Evolutionary conservation across 2,888 invertebrate genomes (phyloP).

Genomic region (Cheilosia variabilis): DNA sequence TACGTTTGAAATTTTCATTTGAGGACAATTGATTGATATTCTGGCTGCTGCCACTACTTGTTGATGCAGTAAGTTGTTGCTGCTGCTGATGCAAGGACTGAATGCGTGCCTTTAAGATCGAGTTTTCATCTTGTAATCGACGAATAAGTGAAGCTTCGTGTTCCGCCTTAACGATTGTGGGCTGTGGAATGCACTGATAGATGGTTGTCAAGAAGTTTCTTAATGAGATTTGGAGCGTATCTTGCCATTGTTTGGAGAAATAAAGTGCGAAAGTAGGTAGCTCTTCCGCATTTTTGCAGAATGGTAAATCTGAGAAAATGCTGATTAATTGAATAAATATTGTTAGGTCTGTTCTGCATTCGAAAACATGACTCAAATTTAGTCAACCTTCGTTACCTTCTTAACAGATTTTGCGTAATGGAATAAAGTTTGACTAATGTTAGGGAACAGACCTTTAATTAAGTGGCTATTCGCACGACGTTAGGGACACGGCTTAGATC

Average conservation of each 20-base stretch:
- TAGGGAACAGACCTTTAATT: too few species aligned
- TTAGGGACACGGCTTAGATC: too few species aligned
- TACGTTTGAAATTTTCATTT: slow-evolving; percentile 76
- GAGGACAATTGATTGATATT: slow-evolving; percentile 66
- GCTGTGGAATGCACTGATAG: slow-evolving; percentile 93
- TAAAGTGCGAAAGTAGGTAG: slow-evolving; percentile 93
- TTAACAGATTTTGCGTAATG: too few species aligned
- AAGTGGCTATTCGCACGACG: too few species aligned
- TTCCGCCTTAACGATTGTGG: slow-evolving; percentile 93
- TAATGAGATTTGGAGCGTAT: slow-evolving; percentile 93
- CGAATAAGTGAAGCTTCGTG: slow-evolving; percentile 92
- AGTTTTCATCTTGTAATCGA: slow-evolving; percentile 93
- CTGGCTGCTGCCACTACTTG: slow-evolving; percentile 75
- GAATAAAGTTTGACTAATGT: too few species aligned
- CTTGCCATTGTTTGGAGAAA: slow-evolving; percentile 97
- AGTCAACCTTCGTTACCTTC: too few species aligned
- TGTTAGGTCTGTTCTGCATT: too few species aligned
- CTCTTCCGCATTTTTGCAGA: slow-evolving; percentile 95
- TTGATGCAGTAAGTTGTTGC: slow-evolving; percentile 72
- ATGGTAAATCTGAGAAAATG: slow-evolving; percentile 91
- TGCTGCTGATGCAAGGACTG: slow-evolving; percentile 79
- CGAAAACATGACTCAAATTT: too few species aligned
- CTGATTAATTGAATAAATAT: background rate
- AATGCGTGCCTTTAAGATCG: slow-evolving; percentile 86
- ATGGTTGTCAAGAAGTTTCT: slow-evolving; percentile 97